Percentiles rank a stretch among this genome's conserved stretches.
Evolutionary conservation across 1,140 invertebrate genomes (phyloP).

Genomic region (Monochamus saltuarius): DNA sequence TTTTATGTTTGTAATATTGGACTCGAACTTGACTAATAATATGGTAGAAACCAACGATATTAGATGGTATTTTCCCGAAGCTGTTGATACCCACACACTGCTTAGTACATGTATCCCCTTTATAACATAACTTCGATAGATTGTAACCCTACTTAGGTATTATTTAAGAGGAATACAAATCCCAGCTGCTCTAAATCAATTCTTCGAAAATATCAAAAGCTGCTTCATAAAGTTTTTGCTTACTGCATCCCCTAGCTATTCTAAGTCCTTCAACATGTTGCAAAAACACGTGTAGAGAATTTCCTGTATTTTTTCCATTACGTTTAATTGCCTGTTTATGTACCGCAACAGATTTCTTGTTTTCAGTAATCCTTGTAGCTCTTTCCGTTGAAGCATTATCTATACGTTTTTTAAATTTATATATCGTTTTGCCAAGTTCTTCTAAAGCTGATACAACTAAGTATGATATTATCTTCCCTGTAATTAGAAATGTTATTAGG

Average conservation of each 20-base stretch:
- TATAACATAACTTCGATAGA: too few relatives aligned
- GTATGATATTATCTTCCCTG: neutral
- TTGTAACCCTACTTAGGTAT: too few relatives aligned
- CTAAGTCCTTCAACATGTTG: neutral
- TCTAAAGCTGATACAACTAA: neutral
- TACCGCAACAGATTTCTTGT: constrained; percentile 1
- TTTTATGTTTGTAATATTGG: too few relatives aligned
- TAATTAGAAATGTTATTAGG: neutral
- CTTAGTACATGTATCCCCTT: too few relatives aligned
- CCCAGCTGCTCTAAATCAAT: too few relatives aligned
- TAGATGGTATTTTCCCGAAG: too few relatives aligned
- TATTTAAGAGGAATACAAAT: too few relatives aligned
- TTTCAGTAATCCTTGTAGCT: neutral
- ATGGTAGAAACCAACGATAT: too few relatives aligned
- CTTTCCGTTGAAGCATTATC: neutral
- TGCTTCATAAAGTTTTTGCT: neutral
- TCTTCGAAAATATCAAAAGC: neutral
- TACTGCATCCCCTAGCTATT: neutral
- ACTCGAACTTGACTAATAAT: too few relatives aligned
- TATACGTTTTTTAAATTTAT: neutral
- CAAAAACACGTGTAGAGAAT: neutral
- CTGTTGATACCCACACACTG: too few relatives aligned
- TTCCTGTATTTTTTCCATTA: neutral
- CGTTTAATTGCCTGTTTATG: neutral
- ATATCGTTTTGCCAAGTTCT: neutral